Conservation (phyloP, 1,140 invertebrate species). For the Drosophila burlai region DNA sequence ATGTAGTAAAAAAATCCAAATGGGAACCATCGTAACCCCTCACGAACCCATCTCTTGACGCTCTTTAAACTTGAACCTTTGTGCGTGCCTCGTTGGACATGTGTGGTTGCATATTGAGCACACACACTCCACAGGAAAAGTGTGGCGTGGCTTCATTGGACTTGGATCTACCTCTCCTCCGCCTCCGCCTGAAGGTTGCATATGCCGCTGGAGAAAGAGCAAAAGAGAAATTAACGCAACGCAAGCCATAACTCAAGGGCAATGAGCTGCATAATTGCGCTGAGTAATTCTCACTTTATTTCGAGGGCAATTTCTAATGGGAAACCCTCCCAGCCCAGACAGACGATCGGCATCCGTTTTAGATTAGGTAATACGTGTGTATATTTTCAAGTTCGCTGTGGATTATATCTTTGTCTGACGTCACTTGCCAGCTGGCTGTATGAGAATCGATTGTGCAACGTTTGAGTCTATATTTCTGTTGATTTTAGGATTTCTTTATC, state of each 20-base stretch:
- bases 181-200: slow-evolving; percentile 38
- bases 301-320: slow-evolving; percentile 61
- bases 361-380: slow-evolving; percentile 43
- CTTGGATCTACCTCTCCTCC: slow-evolving; percentile 43
- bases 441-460: not conserved
- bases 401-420: slow-evolving; percentile 21
- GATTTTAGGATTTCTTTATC: not conserved
- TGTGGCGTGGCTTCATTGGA: slow-evolving; percentile 32
- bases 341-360: slow-evolving; percentile 38
- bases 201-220: slow-evolving; percentile 42
- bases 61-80: slow-evolving; percentile 22
- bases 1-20: not conserved
- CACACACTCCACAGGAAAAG: slow-evolving; percentile 22
- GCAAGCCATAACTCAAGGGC: slow-evolving; percentile 75
- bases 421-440: slow-evolving; percentile 26
- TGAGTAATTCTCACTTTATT: slow-evolving; percentile 82
- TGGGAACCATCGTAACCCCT: not conserved
- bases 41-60: slow-evolving; percentile 34
- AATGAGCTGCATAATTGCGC: slow-evolving; percentile 83
- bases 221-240: slow-evolving; percentile 33
- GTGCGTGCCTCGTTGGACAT: slow-evolving; percentile 47
- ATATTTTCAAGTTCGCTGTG: slow-evolving; percentile 33
- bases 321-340: slow-evolving; percentile 25
- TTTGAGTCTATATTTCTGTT: not conserved
- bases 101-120: slow-evolving; percentile 74